phyloP scores from a whole-genome alignment of 2,888 invertebrate genomes.

The Callinectes sapidus region DNA sequence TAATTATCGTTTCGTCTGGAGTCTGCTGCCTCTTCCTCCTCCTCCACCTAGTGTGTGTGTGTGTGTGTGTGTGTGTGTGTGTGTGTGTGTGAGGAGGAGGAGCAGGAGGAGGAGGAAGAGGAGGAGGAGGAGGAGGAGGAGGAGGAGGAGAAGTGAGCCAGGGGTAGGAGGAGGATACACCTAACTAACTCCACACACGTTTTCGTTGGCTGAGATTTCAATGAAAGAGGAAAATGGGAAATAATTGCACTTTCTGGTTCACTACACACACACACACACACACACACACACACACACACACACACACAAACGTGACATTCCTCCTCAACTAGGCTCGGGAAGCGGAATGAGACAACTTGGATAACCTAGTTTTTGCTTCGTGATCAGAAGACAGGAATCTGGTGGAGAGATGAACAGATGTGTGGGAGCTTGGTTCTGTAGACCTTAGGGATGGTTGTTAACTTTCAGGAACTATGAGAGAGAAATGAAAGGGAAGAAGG shows the following conservation, averaged over 20 bases:
- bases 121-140: too few relatives aligned
- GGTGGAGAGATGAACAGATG: neutral
- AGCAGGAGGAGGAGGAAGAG: neutral
- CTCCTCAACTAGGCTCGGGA: neutral
- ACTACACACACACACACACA: neutral
- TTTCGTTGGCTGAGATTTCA: neutral
- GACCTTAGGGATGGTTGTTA: neutral
- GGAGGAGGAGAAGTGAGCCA: too few relatives aligned
- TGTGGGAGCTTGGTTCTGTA: neutral
- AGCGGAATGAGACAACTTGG: neutral
- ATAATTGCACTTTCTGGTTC: neutral
- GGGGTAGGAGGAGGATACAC: neutral
- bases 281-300: slow-evolving; percentile 1
- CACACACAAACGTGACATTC: neutral
- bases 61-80: slow-evolving; percentile 1
- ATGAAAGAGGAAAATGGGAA: neutral
- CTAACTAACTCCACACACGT: neutral
- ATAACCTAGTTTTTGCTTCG: neutral
- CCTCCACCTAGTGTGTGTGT: too few relatives aligned
- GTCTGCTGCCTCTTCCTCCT: too few relatives aligned
- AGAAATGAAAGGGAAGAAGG: neutral
- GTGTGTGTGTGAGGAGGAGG: neutral
- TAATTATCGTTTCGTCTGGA: too few relatives aligned
- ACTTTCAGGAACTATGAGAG: neutral
- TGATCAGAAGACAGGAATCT: neutral